Evolutionary conservation across 2,888 invertebrate species (phyloP), one percentile per base, ranked within the genome.

Genomic region (Bugulina stolonifera): DNA sequence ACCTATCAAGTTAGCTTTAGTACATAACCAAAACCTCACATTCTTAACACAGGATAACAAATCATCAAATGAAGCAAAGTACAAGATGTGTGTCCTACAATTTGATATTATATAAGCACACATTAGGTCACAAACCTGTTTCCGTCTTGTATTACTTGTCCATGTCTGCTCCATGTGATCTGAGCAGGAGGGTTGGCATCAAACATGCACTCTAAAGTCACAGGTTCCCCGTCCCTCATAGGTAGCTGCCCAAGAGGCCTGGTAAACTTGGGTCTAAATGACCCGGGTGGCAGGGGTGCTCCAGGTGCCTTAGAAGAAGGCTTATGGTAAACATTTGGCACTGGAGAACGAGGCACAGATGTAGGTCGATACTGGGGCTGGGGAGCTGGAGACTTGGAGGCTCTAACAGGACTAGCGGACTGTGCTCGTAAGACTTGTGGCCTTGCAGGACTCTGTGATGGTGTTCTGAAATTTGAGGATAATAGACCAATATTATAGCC

Each of bases 181-280:
- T 81, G 81, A 54, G 84, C 82, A 73, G 82, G 80, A 14, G 84
- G 83, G 73, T 81, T 78, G 29, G 81, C 82, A 54, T 78, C 76
- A 18, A 83, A 81, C 27, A 78, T 75, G 72, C 81, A 81, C 74
- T 83, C 83, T 75, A 84, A 77, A 73, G 80, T 79, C 70, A 81
- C 78, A 72, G 81, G 82, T 72, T 84, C 83, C 64, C 85, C 86
- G 72, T 82, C 83, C 1, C 79, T 76, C 73, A 86, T 80, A 76
- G 79, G 77, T 55, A 78, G 79, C 70, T 81, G 80, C 55, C 77
- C 77, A 72, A 82, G 76, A 57, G 76, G 70, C 29, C 70, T 70
- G 35, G 27, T 18, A 29, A 70, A 70, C 70, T 23, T 35, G 3
- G 70, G 70, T 32, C 54, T 22, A 43, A 23, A 27, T 5, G 52